Base-by-base conservation (phyloP, 2,797 vertebrate species). In the Sebastes trivittatus region DNA sequence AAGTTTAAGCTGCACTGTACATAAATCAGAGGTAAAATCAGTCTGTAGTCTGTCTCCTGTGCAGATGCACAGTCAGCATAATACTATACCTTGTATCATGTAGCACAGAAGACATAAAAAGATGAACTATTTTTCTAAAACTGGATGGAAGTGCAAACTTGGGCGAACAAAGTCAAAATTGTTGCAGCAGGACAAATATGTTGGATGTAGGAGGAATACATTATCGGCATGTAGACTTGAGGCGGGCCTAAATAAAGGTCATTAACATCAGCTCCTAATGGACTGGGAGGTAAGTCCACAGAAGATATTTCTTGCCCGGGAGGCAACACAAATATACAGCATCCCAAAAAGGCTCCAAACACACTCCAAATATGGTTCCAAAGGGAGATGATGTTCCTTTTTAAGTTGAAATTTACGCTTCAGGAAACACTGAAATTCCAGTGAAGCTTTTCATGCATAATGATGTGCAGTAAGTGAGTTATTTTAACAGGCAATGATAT, bases 361-460 rank as follows among this genome's bases (percentile, higher is more conserved):
- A 71, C 38, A 72, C 62, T 68, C 29, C 4, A 56, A 78, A 84
- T 74, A 55, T 27, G 25, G 30, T 68, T 77, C 62, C 78, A 60
- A 60, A 74, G 70, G 63, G 58, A 83, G 61, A 58, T 55, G 23
- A 63, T 79, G 77, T 62, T 68, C 34, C 34, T 81, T 86, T 77
- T 80, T 61, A 82, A 78, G 81, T 52, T 78, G 64, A 67, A 71
- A 25, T 54, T 78, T 62, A 75, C 52, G 66, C 83, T 69, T 70
- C 52, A 58, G 72, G 78, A 81, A 80, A 69, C 81, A 80, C 36
- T 67, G n/a, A 71, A 74, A 60, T 60, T 77, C 68, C 32, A 77
- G 36, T 59, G 6, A 80, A 72, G 54, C 27, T 78, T 87, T 78
- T 73, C 67, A 80, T 82, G 78, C 76, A 75, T 69, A 87, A 81